Percentiles rank a stretch among this genome's conserved stretches.
Conservation (phyloP, 37 sponge, comb jelly and placozoan genomes). For the Ephydatia muelleri region DNA sequence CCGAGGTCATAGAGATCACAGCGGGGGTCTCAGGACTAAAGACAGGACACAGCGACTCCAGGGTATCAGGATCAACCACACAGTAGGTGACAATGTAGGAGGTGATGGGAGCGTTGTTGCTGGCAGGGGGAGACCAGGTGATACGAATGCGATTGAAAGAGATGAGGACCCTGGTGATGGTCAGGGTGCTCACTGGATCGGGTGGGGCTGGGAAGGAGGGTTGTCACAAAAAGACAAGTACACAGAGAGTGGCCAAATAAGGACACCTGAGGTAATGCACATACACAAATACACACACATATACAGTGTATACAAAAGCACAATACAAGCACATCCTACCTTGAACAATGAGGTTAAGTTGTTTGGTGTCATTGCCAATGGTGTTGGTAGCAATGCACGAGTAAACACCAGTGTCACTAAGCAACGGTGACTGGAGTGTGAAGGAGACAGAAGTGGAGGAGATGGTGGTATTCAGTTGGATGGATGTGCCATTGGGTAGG, state of each 20-base stretch:
- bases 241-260: not conserved
- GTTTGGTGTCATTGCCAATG: conserved; percentile 1
- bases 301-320: not conserved
- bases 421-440: not conserved
- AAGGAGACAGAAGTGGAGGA: not conserved
- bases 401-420: not conserved
- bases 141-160: not conserved
- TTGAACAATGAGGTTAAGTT: not conserved
- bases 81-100: conserved; percentile 14
- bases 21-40: not conserved
- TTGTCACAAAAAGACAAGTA: not conserved
- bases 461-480: not conserved
- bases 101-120: conserved; percentile 44
- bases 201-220: conserved; percentile 32
- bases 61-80: not conserved
- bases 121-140: conserved; percentile 17
- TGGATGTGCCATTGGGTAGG: not conserved
- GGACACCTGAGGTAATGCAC: not conserved
- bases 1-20: not conserved
- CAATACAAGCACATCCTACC: not conserved
- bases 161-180: not conserved
- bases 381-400: conserved; percentile 7
- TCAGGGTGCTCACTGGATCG: conserved; percentile 7
- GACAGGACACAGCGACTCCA: not conserved
- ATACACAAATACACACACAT: not conserved